These are phyloP conservation scores for Oncorhynchus nerka DNA, from an alignment of 2,113 vertebrate genomes.

Conservation along the genomic window DNA sequence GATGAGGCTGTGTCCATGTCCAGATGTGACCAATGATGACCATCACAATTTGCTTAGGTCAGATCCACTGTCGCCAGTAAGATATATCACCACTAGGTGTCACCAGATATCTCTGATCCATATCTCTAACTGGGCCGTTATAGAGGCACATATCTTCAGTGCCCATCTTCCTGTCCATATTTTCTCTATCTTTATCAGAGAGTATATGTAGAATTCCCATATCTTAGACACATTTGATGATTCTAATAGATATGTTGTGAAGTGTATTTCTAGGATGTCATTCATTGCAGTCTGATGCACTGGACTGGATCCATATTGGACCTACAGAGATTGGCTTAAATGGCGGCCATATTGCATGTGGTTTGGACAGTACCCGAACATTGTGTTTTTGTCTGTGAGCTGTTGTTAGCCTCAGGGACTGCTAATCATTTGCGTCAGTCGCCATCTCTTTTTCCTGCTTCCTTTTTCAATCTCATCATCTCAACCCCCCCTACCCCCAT, in stretches of 20 bases:
- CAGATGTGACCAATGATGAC: too few species aligned
- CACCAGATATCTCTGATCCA: constrained; percentile 70
- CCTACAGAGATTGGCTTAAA: constrained; percentile 28
- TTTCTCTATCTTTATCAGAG: neutral
- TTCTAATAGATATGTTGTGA: neutral
- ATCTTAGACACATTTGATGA: neutral
- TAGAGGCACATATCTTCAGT: neutral
- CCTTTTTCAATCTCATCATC: constrained; percentile 11
- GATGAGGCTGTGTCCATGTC: too few species aligned
- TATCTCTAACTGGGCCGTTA: constrained; percentile 42
- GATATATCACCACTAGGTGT: constrained; percentile 66
- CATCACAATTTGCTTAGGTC: too few species aligned
- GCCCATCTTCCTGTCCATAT: neutral
- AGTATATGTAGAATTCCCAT: neutral
- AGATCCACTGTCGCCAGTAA: too few species aligned
- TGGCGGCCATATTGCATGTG: constrained; percentile 69
- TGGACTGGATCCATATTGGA: neutral
- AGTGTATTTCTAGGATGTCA: neutral
- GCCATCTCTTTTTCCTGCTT: constrained; percentile 3
- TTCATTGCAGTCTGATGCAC: neutral
- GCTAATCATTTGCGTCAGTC: constrained; percentile 19
- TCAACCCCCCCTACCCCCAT: neutral
- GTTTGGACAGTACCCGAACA: constrained; percentile 11
- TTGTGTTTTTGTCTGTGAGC: constrained; percentile 36
- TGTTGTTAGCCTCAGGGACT: constrained; percentile 41